phyloP scores from a whole-genome alignment of 2,113 vertebrate genomes.

The Oceanites oceanicus region DNA sequence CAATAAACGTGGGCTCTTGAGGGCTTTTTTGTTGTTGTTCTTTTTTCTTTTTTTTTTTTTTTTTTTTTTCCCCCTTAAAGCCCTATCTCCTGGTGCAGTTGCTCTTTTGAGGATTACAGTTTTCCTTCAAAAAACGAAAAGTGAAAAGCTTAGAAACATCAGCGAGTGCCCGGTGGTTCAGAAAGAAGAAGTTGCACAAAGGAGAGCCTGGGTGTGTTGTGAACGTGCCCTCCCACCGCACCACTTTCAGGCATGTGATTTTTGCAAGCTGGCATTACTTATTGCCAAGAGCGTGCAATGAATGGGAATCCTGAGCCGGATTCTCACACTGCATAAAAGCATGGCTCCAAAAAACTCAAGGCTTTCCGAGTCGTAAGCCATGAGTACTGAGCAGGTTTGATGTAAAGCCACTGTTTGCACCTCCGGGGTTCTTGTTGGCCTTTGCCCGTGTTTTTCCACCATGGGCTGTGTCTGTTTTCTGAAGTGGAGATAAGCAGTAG shows the following conservation, averaged over 20 bases:
- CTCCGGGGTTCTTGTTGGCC: not conserved
- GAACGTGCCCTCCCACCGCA: not conserved
- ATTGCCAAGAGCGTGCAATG: fast-evolving
- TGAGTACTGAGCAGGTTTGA: not conserved
- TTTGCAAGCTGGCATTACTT: not conserved
- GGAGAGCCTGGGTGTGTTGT: not conserved
- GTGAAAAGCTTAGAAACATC: not conserved
- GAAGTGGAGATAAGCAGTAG: not conserved
- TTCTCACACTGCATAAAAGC: fast-evolving
- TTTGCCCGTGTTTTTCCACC: not conserved
- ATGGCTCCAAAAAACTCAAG: not conserved
- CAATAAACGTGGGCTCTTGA: not conserved
- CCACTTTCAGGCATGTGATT: not conserved
- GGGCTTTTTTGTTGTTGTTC: not conserved
- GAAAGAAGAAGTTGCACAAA: not conserved
- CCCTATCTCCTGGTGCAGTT: not conserved
- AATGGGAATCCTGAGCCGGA: not conserved
- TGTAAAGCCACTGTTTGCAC: fast-evolving
- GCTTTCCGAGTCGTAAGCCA: fast-evolving
- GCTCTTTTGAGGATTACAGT: not conserved
- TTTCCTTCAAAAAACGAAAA: not conserved
- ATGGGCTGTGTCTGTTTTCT: not conserved
- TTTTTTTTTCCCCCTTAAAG: not conserved
- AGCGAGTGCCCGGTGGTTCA: fast-evolving
- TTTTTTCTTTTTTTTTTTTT: too few species aligned